phyloP scores from a whole-genome alignment of 2,113 vertebrate genomes.

The Thunnus maccoyii region DNA sequence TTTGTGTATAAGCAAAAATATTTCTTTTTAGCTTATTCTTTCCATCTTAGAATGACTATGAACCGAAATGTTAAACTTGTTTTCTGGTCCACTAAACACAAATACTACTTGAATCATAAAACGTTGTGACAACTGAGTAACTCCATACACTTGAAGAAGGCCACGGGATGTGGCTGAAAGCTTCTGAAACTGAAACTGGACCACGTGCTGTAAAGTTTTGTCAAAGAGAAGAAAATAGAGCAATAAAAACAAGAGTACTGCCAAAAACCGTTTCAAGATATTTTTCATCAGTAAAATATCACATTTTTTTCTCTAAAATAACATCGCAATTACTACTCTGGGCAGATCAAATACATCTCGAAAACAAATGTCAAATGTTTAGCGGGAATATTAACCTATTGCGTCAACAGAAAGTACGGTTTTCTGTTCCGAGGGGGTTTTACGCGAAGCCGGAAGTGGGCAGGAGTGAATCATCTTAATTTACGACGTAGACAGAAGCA shows the following conservation, averaged over 20 bases:
- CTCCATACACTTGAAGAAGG: neutral
- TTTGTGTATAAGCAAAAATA: too few relatives aligned
- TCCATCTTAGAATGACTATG: too few relatives aligned
- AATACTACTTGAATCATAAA: neutral
- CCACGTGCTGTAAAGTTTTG: neutral
- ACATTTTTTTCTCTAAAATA: too few relatives aligned
- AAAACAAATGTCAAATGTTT: neutral
- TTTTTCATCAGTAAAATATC: too few relatives aligned
- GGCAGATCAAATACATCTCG: neutral
- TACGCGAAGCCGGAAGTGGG: slow-evolving; percentile 58
- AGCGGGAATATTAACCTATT: too few relatives aligned
- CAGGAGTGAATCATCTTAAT: slow-evolving; percentile 24
- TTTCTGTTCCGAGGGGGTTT: slow-evolving; percentile 2
- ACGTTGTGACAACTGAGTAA: neutral
- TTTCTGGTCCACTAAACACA: neutral
- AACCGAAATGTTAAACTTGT: neutral
- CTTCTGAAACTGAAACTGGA: too few relatives aligned
- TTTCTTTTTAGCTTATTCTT: too few relatives aligned
- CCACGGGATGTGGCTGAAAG: neutral
- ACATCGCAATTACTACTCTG: neutral
- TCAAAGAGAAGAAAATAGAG: too few relatives aligned
- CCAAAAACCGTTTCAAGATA: neutral
- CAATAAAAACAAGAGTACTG: too few relatives aligned
- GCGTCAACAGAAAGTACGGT: fast-evolving
- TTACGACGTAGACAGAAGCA: neutral